phyloP scores from a whole-genome alignment of 2,113 vertebrate species.

The Capreolus pygargus region DNA sequence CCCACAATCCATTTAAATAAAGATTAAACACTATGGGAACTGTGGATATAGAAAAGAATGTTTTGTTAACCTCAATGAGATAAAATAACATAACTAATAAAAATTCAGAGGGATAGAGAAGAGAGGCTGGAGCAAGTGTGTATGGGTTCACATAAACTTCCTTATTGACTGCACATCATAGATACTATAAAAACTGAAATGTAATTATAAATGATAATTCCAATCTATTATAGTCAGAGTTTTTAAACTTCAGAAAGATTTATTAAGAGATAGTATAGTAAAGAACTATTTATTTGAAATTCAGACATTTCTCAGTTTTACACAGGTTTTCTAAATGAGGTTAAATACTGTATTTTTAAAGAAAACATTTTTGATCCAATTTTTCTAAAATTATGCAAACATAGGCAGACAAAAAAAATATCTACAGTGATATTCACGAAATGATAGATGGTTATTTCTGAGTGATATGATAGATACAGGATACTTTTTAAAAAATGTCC shows the following conservation, averaged over 20 bases:
- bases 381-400: conserved; percentile 34
- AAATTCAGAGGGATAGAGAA: not conserved
- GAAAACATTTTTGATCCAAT: not conserved
- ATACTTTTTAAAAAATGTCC: not conserved
- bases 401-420: not conserved
- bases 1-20: not conserved
- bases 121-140: not conserved
- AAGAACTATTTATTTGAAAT: conserved; percentile 22
- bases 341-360: not conserved
- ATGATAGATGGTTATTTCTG: conserved; percentile 18
- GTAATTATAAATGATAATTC: not conserved
- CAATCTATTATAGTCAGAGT: not conserved
- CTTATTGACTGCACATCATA: not conserved
- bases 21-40: not conserved
- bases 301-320: conserved; percentile 22
- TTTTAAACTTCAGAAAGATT: not conserved
- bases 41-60: not conserved
- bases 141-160: not conserved
- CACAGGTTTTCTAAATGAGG: not conserved
- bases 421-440: not conserved
- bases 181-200: not conserved
- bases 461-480: not conserved
- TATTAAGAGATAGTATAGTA: not conserved
- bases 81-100: not conserved
- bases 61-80: not conserved